Conservation (phyloP, 2,888 invertebrate genomes). For the Choristoneura rosaceana region DNA sequence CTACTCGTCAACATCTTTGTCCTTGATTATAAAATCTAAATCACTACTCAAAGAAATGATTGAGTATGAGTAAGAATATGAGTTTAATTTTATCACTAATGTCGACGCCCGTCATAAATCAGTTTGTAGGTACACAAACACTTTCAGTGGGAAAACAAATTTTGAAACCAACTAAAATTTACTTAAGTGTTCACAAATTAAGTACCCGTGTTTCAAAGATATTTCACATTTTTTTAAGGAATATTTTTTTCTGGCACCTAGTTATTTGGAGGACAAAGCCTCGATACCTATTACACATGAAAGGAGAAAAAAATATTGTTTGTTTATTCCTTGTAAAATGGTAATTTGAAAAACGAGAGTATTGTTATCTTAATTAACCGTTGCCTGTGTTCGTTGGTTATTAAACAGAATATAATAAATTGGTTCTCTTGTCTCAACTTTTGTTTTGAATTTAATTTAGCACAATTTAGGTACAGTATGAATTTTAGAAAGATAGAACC, state of each 20-base stretch:
- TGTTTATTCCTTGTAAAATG: neutral
- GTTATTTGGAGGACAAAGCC: neutral
- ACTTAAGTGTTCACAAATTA: neutral
- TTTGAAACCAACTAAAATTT: neutral
- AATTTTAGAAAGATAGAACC: neutral
- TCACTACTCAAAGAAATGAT: too few relatives aligned
- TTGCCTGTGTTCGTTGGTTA: neutral
- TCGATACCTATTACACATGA: neutral
- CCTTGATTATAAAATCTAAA: too few relatives aligned
- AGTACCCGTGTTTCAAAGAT: neutral
- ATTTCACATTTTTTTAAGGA: neutral
- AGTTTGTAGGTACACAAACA: neutral
- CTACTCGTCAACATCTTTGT: too few relatives aligned
- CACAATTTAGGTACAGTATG: neutral
- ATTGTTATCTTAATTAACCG: neutral
- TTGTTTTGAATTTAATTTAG: conserved; percentile 2
- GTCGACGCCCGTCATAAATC: too few relatives aligned
- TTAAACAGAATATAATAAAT: neutral
- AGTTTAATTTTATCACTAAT: too few relatives aligned
- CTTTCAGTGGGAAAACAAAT: neutral
- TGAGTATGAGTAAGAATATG: too few relatives aligned
- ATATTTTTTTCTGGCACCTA: neutral
- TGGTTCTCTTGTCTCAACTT: neutral
- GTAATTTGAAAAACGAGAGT: neutral
- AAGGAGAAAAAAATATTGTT: neutral